A percentile compares a stretch with the other conserved stretches of the same genome.
Conservation (phyloP, 1,140 invertebrate genomes). For the Nylanderia fulva region DNA sequence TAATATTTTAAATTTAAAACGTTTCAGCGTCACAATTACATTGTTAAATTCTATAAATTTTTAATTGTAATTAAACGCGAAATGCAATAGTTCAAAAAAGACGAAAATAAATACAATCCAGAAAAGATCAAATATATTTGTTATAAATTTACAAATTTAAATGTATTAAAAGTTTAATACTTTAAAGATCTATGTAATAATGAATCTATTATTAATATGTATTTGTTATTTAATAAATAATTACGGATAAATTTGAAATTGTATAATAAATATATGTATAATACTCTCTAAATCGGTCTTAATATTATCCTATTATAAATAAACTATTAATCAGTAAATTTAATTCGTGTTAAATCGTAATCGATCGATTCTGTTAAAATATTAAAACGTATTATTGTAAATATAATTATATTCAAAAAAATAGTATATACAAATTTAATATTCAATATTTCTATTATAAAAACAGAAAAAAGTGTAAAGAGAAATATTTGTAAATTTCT, state of each 20-base stretch:
- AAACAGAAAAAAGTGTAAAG: background rate
- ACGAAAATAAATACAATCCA: background rate
- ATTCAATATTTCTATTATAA: background rate
- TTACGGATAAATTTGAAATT: too few relatives aligned
- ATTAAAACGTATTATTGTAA: background rate
- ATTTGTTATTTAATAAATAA: too few relatives aligned
- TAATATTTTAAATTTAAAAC: slow-evolving; percentile 27
- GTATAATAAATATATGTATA: too few relatives aligned
- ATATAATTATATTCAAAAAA: background rate
- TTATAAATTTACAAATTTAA: too few relatives aligned
- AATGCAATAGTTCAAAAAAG: background rate
- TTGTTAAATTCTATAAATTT: slow-evolving; percentile 1
- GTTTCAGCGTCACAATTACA: slow-evolving; percentile 11
- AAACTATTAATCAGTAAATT: too few relatives aligned
- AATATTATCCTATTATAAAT: too few relatives aligned
- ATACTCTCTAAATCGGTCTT: too few relatives aligned
- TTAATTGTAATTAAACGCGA: background rate
- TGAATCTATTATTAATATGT: too few relatives aligned
- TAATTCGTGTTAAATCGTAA: too few relatives aligned
- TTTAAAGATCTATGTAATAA: too few relatives aligned
- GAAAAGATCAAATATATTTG: background rate
- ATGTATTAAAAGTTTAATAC: too few relatives aligned
- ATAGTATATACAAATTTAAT: background rate
- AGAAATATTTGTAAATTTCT: background rate
- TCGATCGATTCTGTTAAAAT: too few relatives aligned